These are phyloP conservation scores for Prunella strophiata DNA, from an alignment of 2,797 vertebrate genomes.

Conservation along the genomic window DNA sequence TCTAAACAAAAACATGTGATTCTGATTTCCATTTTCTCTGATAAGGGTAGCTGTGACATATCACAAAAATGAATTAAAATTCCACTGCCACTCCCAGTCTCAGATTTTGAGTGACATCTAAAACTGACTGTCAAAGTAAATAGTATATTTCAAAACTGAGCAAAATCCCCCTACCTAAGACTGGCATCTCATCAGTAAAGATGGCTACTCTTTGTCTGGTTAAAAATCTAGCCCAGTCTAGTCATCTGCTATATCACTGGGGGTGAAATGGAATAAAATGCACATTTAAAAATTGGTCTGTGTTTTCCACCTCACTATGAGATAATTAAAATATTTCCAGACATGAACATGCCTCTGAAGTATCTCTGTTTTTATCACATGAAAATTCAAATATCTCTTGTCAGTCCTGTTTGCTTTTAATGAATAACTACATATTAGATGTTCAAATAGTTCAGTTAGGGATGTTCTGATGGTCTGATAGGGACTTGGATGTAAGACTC, in stretches of 20 bases:
- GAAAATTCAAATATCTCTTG: background rate
- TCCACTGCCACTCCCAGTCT: background rate
- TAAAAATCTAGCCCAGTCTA: background rate
- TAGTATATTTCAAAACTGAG: conserved; percentile 1
- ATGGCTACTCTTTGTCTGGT: background rate
- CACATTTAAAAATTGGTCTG: background rate
- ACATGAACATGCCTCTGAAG: background rate
- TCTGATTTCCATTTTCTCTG: conserved; percentile 6
- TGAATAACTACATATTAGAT: background rate
- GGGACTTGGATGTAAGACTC: background rate
- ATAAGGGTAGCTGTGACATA: background rate
- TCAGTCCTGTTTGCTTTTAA: background rate
- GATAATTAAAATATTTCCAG: background rate
- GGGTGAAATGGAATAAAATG: background rate
- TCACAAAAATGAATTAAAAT: conserved; percentile 32
- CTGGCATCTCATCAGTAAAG: background rate
- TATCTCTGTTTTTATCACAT: background rate
- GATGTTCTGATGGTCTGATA: background rate
- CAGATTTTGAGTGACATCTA: conserved; percentile 15
- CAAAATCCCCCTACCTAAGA: background rate
- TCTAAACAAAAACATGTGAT: conserved; percentile 21
- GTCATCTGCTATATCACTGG: background rate
- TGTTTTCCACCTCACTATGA: background rate
- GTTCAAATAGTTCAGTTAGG: background rate
- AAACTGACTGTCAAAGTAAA: conserved; percentile 15